Percentiles rank a stretch among this genome's conserved stretches.
phyloP scores from a whole-genome alignment of 2,113 vertebrate genomes.

The Ciconia maguari region DNA sequence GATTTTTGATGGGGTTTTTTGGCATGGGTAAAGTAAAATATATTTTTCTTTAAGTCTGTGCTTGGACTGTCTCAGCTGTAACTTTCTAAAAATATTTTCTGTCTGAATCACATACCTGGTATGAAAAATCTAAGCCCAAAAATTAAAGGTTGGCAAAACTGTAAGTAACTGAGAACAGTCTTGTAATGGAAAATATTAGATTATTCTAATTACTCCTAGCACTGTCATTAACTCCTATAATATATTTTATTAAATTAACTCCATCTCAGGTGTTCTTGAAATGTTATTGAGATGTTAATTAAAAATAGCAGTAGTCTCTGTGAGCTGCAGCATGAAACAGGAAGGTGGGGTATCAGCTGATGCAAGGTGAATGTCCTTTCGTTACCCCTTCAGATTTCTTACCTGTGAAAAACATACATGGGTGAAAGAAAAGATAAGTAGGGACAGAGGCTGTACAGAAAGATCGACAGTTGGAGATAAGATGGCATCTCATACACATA shows the following conservation, averaged over 20 bases:
- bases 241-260: slow-evolving; percentile 16
- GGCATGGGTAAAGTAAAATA: not conserved
- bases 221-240: not conserved
- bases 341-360: not conserved
- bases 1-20: not conserved
- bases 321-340: not conserved
- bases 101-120: not conserved
- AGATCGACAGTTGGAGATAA: not conserved
- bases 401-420: not conserved
- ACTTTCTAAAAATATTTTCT: slow-evolving; percentile 48
- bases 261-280: not conserved
- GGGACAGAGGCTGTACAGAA: not conserved
- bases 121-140: not conserved
- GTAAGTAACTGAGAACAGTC: not conserved
- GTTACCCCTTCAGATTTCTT: not conserved
- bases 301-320: not conserved
- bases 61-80: not conserved
- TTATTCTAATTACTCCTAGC: slow-evolving; percentile 1
- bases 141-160: slow-evolving; percentile 35
- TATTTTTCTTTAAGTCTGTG: not conserved
- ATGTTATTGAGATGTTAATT: not conserved
- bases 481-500: not conserved
- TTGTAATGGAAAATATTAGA: slow-evolving; percentile 18
- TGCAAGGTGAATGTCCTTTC: not conserved
- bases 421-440: not conserved